A percentile compares a stretch with the other conserved stretches of the same genome.
Evolutionary conservation across 2,888 invertebrate species (phyloP).

Genomic region (Leptopilina drosophilae): DNA sequence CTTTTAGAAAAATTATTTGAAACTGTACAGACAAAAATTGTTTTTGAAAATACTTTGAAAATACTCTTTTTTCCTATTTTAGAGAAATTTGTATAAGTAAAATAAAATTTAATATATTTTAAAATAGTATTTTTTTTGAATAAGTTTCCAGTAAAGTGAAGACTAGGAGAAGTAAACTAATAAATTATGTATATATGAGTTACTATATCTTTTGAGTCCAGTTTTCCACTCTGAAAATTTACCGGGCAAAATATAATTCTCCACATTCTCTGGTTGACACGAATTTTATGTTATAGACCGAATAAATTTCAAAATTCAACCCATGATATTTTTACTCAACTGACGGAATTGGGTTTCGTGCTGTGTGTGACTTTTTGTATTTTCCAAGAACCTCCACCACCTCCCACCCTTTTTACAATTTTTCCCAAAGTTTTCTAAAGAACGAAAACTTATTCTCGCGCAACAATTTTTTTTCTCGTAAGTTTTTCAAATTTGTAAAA

Average conservation of each 20-base stretch:
- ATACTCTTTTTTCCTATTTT: no score
- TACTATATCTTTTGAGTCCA: conserved; percentile 41
- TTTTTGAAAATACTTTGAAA: no score
- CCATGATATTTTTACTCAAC: background rate
- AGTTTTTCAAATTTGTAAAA: no score
- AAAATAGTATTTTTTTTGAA: conserved; percentile 18
- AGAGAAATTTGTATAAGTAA: no score
- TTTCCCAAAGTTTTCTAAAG: no score
- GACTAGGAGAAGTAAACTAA: conserved; percentile 50
- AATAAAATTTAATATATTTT: background rate
- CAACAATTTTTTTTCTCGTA: no score
- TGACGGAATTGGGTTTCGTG: conserved; percentile 1
- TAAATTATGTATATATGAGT: conserved; percentile 49
- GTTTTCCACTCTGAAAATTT: conserved; percentile 19
- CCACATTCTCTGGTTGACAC: conserved; percentile 16
- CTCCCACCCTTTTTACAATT: no score
- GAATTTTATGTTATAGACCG: conserved; percentile 9
- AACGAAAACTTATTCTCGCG: no score
- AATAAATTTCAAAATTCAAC: background rate
- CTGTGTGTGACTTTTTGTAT: background rate
- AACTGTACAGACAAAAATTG: no score
- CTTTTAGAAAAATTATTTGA: no score
- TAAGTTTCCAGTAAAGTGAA: conserved; percentile 37
- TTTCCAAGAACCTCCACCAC: no score
- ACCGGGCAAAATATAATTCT: conserved; percentile 32